A percentile compares a stretch with the other conserved stretches of the same genome.
These are phyloP conservation scores for Cynoglossus semilaevis DNA, from an alignment of 2,113 vertebrate species.

Conservation along the genomic window DNA sequence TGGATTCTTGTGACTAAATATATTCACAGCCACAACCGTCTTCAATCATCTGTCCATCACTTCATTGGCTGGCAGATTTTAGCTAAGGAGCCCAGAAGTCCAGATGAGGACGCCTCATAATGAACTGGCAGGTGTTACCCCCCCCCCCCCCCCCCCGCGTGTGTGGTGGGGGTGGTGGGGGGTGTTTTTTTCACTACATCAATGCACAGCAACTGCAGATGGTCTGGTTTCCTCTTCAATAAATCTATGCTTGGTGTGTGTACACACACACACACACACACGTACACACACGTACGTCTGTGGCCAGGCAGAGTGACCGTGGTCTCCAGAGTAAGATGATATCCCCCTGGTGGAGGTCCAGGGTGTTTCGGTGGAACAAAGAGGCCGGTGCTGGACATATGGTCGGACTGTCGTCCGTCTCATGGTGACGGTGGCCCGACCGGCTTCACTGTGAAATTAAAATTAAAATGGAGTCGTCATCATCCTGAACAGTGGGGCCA, in stretches of 20 bases:
- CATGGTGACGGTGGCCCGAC: too few relatives aligned
- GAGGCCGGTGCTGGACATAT: conserved; percentile 21
- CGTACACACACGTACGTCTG: conserved; percentile 9
- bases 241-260: conserved; percentile 10
- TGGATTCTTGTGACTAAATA: neutral
- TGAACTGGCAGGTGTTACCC: conserved; percentile 56
- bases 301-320: conserved; percentile 1
- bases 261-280: conserved; percentile 37
- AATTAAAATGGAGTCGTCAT: too few relatives aligned
- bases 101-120: conserved; percentile 52
- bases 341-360: conserved; percentile 60
- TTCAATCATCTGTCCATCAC: neutral
- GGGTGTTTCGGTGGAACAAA: conserved; percentile 49
- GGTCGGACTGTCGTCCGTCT: conserved; percentile 28
- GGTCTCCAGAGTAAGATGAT: conserved; percentile 57
- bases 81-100: conserved; percentile 11
- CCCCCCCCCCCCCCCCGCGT: conserved; percentile 10
- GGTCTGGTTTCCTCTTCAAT: conserved; percentile 41
- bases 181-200: too few relatives aligned
- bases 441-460: too few relatives aligned
- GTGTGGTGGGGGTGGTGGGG: too few relatives aligned
- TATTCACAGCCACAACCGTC: conserved; percentile 5
- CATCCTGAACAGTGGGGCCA: too few relatives aligned
- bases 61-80: conserved; percentile 25
- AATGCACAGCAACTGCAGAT: conserved; percentile 50